These are phyloP conservation scores for Drosophila seguyi DNA, from an alignment of 1,140 invertebrate genomes.

Conservation along the genomic window DNA sequence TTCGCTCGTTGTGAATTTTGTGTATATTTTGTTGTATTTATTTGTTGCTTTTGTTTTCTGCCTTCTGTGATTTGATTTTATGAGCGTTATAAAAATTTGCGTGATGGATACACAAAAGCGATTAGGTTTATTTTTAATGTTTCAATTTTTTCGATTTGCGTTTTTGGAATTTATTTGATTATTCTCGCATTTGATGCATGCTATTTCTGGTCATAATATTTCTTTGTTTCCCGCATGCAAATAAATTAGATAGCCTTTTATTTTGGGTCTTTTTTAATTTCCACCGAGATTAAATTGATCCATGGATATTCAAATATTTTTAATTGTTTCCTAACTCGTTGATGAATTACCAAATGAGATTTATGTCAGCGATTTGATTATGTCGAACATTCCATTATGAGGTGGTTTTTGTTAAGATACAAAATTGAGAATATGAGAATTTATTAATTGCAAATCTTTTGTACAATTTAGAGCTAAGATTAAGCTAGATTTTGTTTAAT, in stretches of 20 bases:
- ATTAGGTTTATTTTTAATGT: constrained; percentile 68
- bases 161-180: constrained; percentile 49
- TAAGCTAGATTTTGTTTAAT: neutral
- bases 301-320: constrained; percentile 23
- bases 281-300: neutral
- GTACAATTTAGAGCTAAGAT: neutral
- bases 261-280: constrained; percentile 33
- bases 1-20: constrained; percentile 25
- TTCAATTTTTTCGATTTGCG: constrained; percentile 53
- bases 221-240: constrained; percentile 36
- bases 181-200: constrained; percentile 38
- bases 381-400: neutral
- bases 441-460: neutral
- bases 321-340: constrained; percentile 20
- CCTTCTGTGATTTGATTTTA: constrained; percentile 44
- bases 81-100: constrained; percentile 63
- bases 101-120: constrained; percentile 68
- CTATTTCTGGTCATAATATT: constrained; percentile 51
- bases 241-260: constrained; percentile 27
- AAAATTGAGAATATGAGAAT: neutral
- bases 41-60: constrained; percentile 1
- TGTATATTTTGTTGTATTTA: constrained; percentile 9
- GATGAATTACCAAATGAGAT: constrained; percentile 29
- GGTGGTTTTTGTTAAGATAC: neutral
- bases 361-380: constrained; percentile 7